Conservation (phyloP, 2,113 vertebrate genomes). For the Uria lomvia region DNA sequence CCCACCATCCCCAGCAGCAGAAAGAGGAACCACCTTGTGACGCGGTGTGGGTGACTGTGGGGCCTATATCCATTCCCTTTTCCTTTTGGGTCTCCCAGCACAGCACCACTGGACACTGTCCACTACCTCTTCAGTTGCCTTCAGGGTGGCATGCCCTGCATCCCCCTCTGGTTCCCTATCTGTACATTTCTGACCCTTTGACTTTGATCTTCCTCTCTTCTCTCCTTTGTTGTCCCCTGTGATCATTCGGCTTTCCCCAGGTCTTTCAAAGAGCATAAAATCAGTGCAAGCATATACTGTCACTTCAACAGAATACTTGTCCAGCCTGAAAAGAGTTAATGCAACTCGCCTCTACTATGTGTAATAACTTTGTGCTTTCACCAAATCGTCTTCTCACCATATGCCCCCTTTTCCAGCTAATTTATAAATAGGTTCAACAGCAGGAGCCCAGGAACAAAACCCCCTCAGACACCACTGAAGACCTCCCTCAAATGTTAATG, state of each 20-base stretch:
- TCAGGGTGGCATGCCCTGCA: background rate
- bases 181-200: background rate
- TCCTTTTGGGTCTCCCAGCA: background rate
- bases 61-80: background rate
- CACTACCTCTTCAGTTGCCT: background rate
- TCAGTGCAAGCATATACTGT: background rate
- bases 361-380: background rate
- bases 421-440: background rate
- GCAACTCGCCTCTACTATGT: background rate
- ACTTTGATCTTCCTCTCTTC: background rate
- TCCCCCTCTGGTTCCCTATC: background rate
- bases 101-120: background rate
- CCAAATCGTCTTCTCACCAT: background rate
- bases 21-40: constrained; percentile 39
- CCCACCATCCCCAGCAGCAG: background rate
- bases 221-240: background rate
- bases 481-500: background rate
- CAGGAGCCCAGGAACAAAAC: background rate
- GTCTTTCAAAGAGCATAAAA: background rate
- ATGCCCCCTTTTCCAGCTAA: background rate
- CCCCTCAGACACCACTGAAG: background rate
- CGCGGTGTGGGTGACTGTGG: rapidly evolving
- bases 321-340: background rate
- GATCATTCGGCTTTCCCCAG: background rate
- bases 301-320: background rate